A percentile compares a stretch with the other conserved stretches of the same genome.
Conservation (phyloP, 2,113 vertebrate species). For the Cheilinus undulatus region DNA sequence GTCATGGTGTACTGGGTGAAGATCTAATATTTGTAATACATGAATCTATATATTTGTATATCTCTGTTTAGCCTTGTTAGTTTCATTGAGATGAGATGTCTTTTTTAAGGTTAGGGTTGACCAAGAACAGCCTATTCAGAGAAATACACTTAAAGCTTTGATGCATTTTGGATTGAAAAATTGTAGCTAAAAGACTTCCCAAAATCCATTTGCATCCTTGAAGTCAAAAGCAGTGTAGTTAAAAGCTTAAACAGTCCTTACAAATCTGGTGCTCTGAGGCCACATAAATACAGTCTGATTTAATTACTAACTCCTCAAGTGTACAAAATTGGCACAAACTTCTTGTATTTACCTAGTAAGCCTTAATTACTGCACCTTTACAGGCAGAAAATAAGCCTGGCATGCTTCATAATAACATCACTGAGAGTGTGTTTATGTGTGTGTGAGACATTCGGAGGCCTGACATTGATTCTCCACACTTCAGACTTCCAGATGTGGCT, state of each 20-base stretch:
- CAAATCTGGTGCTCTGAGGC: neutral
- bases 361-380: slow-evolving; percentile 52
- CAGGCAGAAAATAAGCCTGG: slow-evolving; percentile 56
- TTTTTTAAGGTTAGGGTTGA: no score
- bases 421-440: slow-evolving; percentile 9
- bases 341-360: slow-evolving; percentile 36
- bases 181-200: neutral
- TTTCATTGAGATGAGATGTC: no score
- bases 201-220: neutral
- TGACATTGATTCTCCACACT: slow-evolving; percentile 73
- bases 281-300: slow-evolving; percentile 14
- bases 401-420: slow-evolving; percentile 29
- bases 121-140: no score
- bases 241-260: neutral
- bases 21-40: no score
- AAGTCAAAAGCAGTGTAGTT: neutral
- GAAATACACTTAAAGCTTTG: no score
- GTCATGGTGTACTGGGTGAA: no score
- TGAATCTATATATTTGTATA: no score
- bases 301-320: slow-evolving; percentile 30
- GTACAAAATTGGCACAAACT: slow-evolving; percentile 23
- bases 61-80: no score
- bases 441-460: slow-evolving; percentile 39
- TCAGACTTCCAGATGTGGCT: slow-evolving; percentile 76
- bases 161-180: neutral